These are phyloP conservation scores for Tetragonula clypearis DNA, from an alignment of 1,140 invertebrate species.

Conservation along the genomic window DNA sequence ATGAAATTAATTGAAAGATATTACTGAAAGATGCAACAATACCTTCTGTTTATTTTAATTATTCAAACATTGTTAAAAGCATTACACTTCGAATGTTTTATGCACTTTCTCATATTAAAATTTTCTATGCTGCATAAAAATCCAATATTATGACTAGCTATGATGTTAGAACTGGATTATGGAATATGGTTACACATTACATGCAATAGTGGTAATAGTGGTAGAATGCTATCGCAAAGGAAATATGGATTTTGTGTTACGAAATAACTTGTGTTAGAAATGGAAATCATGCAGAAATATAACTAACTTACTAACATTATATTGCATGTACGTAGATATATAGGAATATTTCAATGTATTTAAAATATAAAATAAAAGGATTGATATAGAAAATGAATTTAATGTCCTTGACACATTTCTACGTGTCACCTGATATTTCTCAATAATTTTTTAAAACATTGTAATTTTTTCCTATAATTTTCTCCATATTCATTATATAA, in stretches of 20 bases:
- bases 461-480: no score
- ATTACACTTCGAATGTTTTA: no score
- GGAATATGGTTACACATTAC: not conserved
- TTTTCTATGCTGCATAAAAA: no score
- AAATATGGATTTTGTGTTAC: not conserved
- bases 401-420: no score
- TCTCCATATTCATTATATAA: no score
- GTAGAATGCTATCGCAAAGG: not conserved
- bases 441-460: no score
- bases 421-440: no score
- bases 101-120: no score
- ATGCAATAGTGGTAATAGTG: not conserved
- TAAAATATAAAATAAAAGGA: not conserved
- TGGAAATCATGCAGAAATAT: not conserved
- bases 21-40: no score
- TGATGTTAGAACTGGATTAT: not conserved
- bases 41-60: no score
- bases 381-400: not conserved
- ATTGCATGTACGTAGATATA: not conserved
- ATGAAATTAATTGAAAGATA: no score
- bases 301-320: conserved; percentile 1
- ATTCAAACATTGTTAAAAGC: no score
- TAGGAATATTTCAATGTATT: not conserved
- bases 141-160: not conserved
- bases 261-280: not conserved